These are phyloP conservation scores for Muraenolepis orangiensis DNA, from an alignment of 2,797 vertebrate genomes.

Conservation along the genomic window DNA sequence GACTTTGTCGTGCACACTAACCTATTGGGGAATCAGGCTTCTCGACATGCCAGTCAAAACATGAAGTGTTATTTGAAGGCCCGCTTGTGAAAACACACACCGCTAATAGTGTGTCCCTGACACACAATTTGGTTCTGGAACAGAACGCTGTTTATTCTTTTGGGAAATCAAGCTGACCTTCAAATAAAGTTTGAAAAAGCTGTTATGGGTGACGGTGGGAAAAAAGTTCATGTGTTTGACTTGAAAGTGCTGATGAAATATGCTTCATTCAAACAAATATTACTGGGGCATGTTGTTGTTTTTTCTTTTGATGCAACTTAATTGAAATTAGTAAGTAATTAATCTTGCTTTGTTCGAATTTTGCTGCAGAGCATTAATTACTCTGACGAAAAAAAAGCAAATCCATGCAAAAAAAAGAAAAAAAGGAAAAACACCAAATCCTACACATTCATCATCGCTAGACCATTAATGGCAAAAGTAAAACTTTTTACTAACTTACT, in stretches of 20 bases:
- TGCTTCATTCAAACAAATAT: slow-evolving; percentile 3
- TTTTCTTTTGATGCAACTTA: slow-evolving; percentile 1
- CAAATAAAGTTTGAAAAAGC: slow-evolving; percentile 57
- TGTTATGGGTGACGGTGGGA: slow-evolving; percentile 37
- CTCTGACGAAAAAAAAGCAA: slow-evolving; percentile 2
- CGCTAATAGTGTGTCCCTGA: slow-evolving; percentile 15
- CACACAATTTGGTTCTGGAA: not conserved
- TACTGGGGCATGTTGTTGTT: not conserved
- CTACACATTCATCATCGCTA: not conserved
- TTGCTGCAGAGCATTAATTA: not conserved
- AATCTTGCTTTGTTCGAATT: not conserved
- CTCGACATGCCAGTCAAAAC: slow-evolving; percentile 57
- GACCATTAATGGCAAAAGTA: not conserved
- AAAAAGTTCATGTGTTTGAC: slow-evolving; percentile 37
- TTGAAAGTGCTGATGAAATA: slow-evolving; percentile 23
- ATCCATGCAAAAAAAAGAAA: not conserved
- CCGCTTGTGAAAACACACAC: slow-evolving; percentile 26
- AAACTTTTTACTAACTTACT: not conserved
- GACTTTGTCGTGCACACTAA: slow-evolving; percentile 38
- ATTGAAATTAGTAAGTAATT: not conserved
- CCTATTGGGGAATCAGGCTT: slow-evolving; percentile 58
- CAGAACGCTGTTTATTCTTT: not conserved
- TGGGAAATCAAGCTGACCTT: slow-evolving; percentile 52
- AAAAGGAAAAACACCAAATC: not conserved
- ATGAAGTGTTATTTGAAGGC: slow-evolving; percentile 70